A percentile compares a stretch with the other conserved stretches of the same genome.
Conservation (phyloP, 2,888 invertebrate genomes). For the Notodonta ziczac region DNA sequence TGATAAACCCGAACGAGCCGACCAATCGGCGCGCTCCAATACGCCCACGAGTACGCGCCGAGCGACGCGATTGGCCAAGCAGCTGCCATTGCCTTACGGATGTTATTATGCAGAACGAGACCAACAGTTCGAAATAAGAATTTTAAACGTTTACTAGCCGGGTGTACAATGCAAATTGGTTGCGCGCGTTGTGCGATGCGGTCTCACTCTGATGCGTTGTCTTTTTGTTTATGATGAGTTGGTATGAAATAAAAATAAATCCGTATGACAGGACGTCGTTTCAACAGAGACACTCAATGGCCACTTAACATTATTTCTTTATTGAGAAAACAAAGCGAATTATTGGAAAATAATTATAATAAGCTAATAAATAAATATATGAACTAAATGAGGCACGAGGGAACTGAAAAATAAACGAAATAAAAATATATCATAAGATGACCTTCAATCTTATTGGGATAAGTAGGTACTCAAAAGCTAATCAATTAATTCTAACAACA, state of each 20-base stretch:
- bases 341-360: no score
- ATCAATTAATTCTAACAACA: no score
- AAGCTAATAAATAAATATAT: no score
- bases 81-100: conserved; percentile 83
- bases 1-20: conserved; percentile 70
- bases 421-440: no score
- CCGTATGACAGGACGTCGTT: conserved; percentile 58
- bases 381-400: no score
- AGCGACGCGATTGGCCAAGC: conserved; percentile 78
- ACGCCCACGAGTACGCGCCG: conserved; percentile 76
- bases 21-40: conserved; percentile 69
- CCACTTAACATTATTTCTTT: conserved; percentile 52
- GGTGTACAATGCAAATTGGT: conserved; percentile 81
- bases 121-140: conserved; percentile 81
- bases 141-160: conserved; percentile 79
- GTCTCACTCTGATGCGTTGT: conserved; percentile 68
- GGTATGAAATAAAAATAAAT: conserved; percentile 60
- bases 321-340: background rate
- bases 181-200: conserved; percentile 70
- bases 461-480: no score
- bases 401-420: no score
- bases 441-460: no score
- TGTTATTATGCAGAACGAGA: conserved; percentile 83
- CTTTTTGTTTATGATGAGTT: conserved; percentile 62
- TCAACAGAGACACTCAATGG: conserved; percentile 54